Evolutionary conservation across 2,797 vertebrate species (phyloP), one percentile per base, ranked within the genome.

Genomic region (Nannoperca australis): DNA sequence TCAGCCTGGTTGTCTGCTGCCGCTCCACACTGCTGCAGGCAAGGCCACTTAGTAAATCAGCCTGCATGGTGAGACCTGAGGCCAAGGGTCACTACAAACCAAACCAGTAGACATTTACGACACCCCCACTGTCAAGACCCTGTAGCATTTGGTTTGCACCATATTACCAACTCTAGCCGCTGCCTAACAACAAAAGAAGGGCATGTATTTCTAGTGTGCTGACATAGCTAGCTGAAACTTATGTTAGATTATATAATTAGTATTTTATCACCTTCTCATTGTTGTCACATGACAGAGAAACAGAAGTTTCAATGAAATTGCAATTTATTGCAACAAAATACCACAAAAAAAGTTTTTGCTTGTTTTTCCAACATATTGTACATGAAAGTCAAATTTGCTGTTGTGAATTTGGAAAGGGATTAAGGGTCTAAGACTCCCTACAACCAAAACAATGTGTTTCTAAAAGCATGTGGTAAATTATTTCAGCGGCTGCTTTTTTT

Each of bases 21-120:
- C 81, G 63, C 95, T 93, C 91, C 74, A 20, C 44, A 34, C 90
- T 84, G 94, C 96, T 92, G 93, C 94, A 93, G 95, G 95, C 94
- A 81, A 93, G 91, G 94, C 94, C 93, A 93, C 95, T 95, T 94
- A 93, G 93, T 93, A 91, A 96, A 95, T 95, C 94, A 93, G 93
- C 94, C 94, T 88, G 93, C 93, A 92, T 92, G 93, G 94, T 91
- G 91, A 95, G 96, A 96, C 95, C 56, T 90, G 90, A 94, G 95
- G 95, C 95, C 95, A 95, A 91, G 93, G 95, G 92, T 95, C 91
- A 95, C 90, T 84, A 91, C 91, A 91, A 94, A 73, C 93, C 90
- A 91, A 93, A 71, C 83, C 84, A 89, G 59, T 40, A 92, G 93
- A 91, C 92, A 86, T 91, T 92, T 87, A 84, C 82, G 87, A 85